These are phyloP conservation scores for Papilio dardanus DNA, from an alignment of 1,140 invertebrate genomes.

Conservation along the genomic window DNA sequence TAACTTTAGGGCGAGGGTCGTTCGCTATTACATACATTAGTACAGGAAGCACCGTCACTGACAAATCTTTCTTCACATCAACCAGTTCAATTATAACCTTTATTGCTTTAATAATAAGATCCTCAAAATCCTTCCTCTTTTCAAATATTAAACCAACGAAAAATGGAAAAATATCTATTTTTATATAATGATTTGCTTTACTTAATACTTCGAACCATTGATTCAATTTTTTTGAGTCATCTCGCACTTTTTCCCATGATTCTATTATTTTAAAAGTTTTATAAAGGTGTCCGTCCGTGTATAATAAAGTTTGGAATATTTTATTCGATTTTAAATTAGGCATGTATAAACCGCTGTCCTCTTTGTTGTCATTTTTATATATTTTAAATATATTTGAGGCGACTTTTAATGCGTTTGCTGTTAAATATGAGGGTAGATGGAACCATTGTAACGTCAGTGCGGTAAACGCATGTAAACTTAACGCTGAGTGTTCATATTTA, in stretches of 20 bases:
- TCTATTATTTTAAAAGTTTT: slow-evolving; percentile 61
- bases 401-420: slow-evolving; percentile 59
- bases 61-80: slow-evolving; percentile 60
- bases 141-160: slow-evolving; percentile 63
- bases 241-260: slow-evolving; percentile 61
- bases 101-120: slow-evolving; percentile 53
- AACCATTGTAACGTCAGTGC: slow-evolving; percentile 62
- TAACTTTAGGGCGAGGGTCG: slow-evolving; percentile 57
- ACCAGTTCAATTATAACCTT: slow-evolving; percentile 55
- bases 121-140: slow-evolving; percentile 50
- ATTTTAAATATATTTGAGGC: slow-evolving; percentile 65
- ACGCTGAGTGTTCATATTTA: slow-evolving; percentile 59
- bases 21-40: slow-evolving; percentile 67
- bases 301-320: slow-evolving; percentile 58
- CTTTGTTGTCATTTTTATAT: slow-evolving; percentile 48
- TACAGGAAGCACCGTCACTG: slow-evolving; percentile 64
- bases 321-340: slow-evolving; percentile 65
- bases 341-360: slow-evolving; percentile 56
- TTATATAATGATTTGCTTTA: slow-evolving; percentile 49
- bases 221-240: slow-evolving; percentile 61
- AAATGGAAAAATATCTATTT: slow-evolving; percentile 61
- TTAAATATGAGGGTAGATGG: slow-evolving; percentile 66
- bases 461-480: slow-evolving; percentile 57
- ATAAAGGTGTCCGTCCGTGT: slow-evolving; percentile 59
- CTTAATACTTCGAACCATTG: slow-evolving; percentile 59